A percentile compares a stretch with the other conserved stretches of the same genome.
phyloP scores from a whole-genome alignment of 92 coral and sea anemone species.

The Porites evermanni region DNA sequence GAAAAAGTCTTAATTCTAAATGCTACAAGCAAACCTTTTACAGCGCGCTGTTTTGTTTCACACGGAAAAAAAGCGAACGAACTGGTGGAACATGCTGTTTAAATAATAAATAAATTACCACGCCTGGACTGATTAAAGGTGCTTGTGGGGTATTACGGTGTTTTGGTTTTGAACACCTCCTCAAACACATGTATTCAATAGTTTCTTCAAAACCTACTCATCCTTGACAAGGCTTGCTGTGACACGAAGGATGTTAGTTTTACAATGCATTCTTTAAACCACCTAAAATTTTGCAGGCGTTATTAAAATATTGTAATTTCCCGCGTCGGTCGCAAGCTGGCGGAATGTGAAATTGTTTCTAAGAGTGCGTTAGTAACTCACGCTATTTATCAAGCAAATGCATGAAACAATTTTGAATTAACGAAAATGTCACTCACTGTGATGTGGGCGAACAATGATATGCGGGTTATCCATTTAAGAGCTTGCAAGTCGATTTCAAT shows the following conservation, averaged over 20 bases:
- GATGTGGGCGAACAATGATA: conserved; percentile 35
- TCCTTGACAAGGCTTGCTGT: neutral
- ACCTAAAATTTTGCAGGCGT: too few species aligned
- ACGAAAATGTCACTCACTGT: conserved; percentile 8
- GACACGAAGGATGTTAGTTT: too few species aligned
- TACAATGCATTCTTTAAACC: too few species aligned
- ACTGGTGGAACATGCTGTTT: conserved; percentile 13
- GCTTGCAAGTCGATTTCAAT: conserved; percentile 12
- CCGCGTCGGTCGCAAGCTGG: neutral
- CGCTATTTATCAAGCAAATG: conserved; percentile 1
- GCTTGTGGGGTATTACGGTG: conserved; percentile 11
- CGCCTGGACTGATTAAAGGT: conserved; percentile 15
- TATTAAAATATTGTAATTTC: too few species aligned
- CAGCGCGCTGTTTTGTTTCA: conserved; percentile 11
- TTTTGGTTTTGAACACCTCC: neutral
- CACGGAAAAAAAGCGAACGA: neutral
- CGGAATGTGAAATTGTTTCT: neutral
- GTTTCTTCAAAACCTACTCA: conserved; percentile 7
- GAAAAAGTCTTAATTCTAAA: neutral
- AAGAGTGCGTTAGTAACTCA: neutral
- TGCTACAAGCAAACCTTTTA: neutral
- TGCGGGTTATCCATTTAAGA: conserved; percentile 35
- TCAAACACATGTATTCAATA: conserved; percentile 16
- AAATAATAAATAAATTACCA: conserved; percentile 22
- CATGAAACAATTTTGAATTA: neutral